Conservation (phyloP, 2,797 vertebrate genomes). For the Enteromius fasciolatus region DNA sequence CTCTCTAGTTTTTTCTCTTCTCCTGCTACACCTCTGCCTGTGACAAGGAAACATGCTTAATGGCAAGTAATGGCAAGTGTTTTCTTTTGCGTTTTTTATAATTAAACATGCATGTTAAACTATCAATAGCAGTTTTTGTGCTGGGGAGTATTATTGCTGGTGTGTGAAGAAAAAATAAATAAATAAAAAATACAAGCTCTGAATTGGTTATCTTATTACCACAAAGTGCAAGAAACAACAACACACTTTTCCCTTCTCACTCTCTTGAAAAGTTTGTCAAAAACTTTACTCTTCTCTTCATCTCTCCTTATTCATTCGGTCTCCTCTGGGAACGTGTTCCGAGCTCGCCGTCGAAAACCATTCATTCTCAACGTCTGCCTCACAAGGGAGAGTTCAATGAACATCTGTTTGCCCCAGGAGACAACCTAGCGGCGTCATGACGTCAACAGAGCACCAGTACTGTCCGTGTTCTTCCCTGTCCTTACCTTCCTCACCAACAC, state of each 20-base stretch:
- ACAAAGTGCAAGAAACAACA: not conserved
- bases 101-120: not conserved
- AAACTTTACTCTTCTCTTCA: conserved; percentile 20
- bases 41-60: not conserved
- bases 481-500: not conserved
- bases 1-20: conserved; percentile 41
- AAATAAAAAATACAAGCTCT: not conserved
- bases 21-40: not conserved
- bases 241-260: not conserved
- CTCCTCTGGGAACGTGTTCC: conserved; percentile 17
- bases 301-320: conserved; percentile 26
- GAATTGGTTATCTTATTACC: not conserved
- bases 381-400: conserved; percentile 45
- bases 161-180: not conserved
- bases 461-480: not conserved
- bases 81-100: too few relatives aligned
- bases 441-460: conserved; percentile 42
- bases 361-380: conserved; percentile 36
- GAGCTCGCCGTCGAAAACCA: not conserved
- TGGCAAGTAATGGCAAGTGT: too few relatives aligned
- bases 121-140: not conserved
- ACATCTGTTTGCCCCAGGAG: conserved; percentile 42
- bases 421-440: conserved; percentile 32
- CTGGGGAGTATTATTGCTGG: not conserved
- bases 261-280: conserved; percentile 20